Percentiles rank a stretch among this genome's conserved stretches.
phyloP scores from a whole-genome alignment of 2,113 vertebrate species.

The Notiomystis cincta region DNA sequence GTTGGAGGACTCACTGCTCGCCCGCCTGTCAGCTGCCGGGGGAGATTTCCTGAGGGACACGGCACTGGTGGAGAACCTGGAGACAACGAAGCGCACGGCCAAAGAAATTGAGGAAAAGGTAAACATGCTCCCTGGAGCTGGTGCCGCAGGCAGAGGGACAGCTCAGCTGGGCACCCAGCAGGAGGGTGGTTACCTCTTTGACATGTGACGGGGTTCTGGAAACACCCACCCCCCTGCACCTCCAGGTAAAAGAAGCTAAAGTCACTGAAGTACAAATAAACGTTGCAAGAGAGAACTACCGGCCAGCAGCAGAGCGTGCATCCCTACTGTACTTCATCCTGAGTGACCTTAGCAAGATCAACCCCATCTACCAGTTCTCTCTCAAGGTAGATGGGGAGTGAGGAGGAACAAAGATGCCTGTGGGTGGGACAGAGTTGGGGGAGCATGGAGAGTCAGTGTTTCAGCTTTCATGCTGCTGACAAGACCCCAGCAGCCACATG shows the following conservation, averaged over 20 bases:
- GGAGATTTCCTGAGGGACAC: conserved; percentile 75
- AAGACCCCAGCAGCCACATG: not conserved
- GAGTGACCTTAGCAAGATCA: conserved; percentile 78
- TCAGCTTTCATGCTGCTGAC: not conserved
- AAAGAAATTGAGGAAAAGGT: conserved; percentile 76
- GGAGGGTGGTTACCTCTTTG: not conserved
- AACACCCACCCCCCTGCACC: fast-evolving
- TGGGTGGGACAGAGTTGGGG: fast-evolving
- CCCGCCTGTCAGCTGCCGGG: conserved; percentile 63
- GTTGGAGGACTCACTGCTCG: conserved; percentile 74
- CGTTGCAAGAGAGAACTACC: conserved; percentile 68
- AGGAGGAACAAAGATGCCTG: not conserved
- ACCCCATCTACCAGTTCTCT: conserved; percentile 79
- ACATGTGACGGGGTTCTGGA: fast-evolving
- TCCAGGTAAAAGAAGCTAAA: conserved; percentile 73
- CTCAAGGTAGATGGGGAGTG: conserved; percentile 60
- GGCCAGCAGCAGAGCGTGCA: conserved; percentile 54
- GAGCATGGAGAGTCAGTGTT: fast-evolving
- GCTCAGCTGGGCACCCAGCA: fast-evolving
- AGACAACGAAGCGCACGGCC: conserved; percentile 73
- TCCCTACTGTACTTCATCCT: conserved; percentile 78
- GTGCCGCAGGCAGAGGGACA: not conserved
- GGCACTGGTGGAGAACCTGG: conserved; percentile 73
- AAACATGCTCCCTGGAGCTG: fast-evolving
- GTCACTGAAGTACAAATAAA: conserved; percentile 73